These are phyloP conservation scores for Agrilus cyanescens DNA, from an alignment of 2,888 invertebrate species.

Conservation along the genomic window DNA sequence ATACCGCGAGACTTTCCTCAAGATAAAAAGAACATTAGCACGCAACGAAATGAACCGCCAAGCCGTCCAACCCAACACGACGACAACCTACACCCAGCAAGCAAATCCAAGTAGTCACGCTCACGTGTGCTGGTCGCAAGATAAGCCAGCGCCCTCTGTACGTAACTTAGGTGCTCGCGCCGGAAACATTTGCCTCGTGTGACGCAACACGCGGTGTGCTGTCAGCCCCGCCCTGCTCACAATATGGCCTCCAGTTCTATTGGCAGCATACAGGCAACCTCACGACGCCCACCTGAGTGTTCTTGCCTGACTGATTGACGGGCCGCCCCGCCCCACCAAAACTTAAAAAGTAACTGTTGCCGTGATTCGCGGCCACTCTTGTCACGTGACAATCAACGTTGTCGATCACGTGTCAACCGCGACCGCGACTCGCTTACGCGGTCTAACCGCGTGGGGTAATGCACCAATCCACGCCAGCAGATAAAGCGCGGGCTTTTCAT, in stretches of 20 bases:
- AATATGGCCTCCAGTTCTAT: slow-evolving; percentile 54
- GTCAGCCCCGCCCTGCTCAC: slow-evolving; percentile 46
- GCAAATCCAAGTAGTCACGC: no score
- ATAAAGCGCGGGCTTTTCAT: no score
- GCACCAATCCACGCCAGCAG: no score
- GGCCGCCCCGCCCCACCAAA: slow-evolving; percentile 23
- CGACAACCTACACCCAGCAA: no score
- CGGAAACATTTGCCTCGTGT: slow-evolving; percentile 14
- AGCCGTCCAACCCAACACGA: no score
- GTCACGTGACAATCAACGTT: slow-evolving; percentile 23
- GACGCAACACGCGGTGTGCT: slow-evolving; percentile 25
- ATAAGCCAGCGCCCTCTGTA: not conserved
- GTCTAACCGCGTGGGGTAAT: not conserved
- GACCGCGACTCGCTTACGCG: slow-evolving; percentile 21
- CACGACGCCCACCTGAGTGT: slow-evolving; percentile 35
- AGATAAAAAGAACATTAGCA: no score
- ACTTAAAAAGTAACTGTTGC: slow-evolving; percentile 28
- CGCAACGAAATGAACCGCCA: no score
- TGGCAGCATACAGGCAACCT: slow-evolving; percentile 38
- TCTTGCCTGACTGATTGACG: slow-evolving; percentile 31
- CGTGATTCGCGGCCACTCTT: slow-evolving; percentile 22
- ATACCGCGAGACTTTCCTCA: no score
- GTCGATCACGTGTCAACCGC: slow-evolving; percentile 19
- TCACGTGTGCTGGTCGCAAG: not conserved
- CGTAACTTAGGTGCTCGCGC: slow-evolving; percentile 1